These are phyloP conservation scores for Pagetopsis macropterus DNA, from an alignment of 2,797 vertebrate species.

Conservation along the genomic window DNA sequence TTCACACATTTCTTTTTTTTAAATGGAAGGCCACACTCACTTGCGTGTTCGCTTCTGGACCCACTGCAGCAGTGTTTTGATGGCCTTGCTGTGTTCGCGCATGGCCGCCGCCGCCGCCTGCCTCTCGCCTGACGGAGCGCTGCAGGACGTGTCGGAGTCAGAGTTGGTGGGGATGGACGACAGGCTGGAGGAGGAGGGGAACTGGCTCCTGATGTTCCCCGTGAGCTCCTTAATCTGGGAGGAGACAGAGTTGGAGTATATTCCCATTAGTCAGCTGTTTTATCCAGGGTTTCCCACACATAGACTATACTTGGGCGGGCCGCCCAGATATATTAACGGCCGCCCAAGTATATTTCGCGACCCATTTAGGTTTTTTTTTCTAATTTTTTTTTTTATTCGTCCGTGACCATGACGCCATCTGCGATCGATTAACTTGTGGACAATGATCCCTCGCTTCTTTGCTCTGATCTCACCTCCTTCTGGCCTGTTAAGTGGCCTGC, in stretches of 20 bases:
- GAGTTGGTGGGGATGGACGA: constrained; percentile 92
- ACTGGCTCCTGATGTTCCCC: constrained; percentile 93
- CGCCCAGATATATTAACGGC: too few species aligned
- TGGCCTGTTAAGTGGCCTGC: too few species aligned
- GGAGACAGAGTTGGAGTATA: constrained; percentile 13
- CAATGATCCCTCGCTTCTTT: too few species aligned
- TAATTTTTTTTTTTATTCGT: too few species aligned
- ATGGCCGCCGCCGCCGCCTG: constrained; percentile 71
- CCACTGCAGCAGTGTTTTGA: constrained; percentile 94
- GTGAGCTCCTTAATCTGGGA: constrained; percentile 96
- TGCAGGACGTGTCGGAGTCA: constrained; percentile 90
- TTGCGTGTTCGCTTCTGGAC: constrained; percentile 95
- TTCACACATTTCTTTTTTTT: not conserved
- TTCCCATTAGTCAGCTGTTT: not conserved
- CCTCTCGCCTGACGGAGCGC: constrained; percentile 86
- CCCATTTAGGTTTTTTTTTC: too few species aligned
- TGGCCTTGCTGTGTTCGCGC: constrained; percentile 91
- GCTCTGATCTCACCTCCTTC: too few species aligned
- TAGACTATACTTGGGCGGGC: too few species aligned
- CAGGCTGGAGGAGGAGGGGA: constrained; percentile 90
- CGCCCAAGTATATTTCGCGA: too few species aligned
- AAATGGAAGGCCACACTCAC: constrained; percentile 78
- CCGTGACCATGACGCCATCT: too few species aligned
- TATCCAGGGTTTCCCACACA: not conserved
- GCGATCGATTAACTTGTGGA: too few species aligned